Conservation (phyloP, 2,888 invertebrate species). For the Malacosoma neustria region DNA sequence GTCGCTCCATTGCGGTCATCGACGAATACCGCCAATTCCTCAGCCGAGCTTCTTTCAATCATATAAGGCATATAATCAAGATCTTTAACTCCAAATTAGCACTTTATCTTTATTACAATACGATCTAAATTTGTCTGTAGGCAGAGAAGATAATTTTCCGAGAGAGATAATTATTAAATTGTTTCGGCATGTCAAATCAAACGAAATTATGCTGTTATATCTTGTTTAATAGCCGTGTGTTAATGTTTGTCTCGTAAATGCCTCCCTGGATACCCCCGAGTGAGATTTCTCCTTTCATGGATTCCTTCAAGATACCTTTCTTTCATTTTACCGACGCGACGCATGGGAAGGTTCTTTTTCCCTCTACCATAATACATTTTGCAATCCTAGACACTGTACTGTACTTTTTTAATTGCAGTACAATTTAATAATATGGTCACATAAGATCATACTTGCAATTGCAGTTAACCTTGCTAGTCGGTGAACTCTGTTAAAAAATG, state of each 20-base stretch:
- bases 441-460: too few relatives aligned
- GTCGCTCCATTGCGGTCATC: conserved; percentile 54
- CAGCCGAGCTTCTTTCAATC: conserved; percentile 38
- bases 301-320: conserved; percentile 28
- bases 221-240: conserved; percentile 65
- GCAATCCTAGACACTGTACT: too few relatives aligned
- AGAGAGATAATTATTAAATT: conserved; percentile 70
- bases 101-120: conserved; percentile 25
- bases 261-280: conserved; percentile 43
- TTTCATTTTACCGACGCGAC: conserved; percentile 8
- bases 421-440: too few relatives aligned
- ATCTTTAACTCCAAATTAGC: conserved; percentile 17
- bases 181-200: conserved; percentile 74
- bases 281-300: conserved; percentile 50
- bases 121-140: conserved; percentile 19
- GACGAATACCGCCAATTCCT: conserved; percentile 74
- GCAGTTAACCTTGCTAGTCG: too few relatives aligned
- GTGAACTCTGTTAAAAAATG: too few relatives aligned
- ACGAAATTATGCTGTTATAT: conserved; percentile 74
- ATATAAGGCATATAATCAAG: conserved; percentile 41
- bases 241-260: conserved; percentile 54
- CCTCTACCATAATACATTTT: not conserved
- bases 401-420: too few relatives aligned
- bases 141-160: conserved; percentile 41
- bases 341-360: conserved; percentile 12